phyloP scores from a whole-genome alignment of 2,113 vertebrate species.

The Phaethornis superciliosus region DNA sequence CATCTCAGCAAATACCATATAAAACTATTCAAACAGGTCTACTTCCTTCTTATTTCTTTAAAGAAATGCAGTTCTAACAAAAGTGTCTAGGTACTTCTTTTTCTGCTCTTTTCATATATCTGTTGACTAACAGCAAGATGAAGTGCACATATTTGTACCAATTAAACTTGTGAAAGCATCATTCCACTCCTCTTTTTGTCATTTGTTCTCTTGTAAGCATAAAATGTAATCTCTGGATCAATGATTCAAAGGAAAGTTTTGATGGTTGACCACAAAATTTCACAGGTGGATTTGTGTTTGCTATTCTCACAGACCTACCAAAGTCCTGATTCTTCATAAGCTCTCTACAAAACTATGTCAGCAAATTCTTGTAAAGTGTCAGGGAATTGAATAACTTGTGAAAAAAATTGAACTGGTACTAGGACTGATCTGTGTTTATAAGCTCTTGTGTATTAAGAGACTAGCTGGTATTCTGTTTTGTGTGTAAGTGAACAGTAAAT shows the following conservation, averaged over 20 bases:
- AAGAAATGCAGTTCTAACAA: neutral
- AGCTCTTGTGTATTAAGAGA: neutral
- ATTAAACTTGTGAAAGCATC: neutral
- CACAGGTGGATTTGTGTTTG: neutral
- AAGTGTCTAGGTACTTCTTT: neutral
- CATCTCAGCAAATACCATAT: neutral
- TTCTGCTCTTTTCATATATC: neutral
- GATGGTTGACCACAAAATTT: neutral
- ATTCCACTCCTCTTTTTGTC: neutral
- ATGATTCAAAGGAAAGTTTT: neutral
- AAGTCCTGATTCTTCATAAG: neutral
- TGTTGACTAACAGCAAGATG: neutral
- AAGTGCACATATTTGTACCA: neutral
- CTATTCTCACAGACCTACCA: neutral
- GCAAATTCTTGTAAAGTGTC: neutral
- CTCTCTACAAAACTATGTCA: neutral
- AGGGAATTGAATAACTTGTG: neutral
- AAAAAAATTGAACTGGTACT: neutral
- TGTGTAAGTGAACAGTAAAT: neutral
- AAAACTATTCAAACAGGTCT: neutral
- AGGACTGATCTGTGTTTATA: neutral
- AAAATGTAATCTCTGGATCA: neutral
- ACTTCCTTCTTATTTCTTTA: neutral
- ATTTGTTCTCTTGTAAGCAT: neutral
- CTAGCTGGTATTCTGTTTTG: neutral